Base-by-base conservation (phyloP, 1,140 invertebrate species). In the Pemphigus obesinymphae region DNA sequence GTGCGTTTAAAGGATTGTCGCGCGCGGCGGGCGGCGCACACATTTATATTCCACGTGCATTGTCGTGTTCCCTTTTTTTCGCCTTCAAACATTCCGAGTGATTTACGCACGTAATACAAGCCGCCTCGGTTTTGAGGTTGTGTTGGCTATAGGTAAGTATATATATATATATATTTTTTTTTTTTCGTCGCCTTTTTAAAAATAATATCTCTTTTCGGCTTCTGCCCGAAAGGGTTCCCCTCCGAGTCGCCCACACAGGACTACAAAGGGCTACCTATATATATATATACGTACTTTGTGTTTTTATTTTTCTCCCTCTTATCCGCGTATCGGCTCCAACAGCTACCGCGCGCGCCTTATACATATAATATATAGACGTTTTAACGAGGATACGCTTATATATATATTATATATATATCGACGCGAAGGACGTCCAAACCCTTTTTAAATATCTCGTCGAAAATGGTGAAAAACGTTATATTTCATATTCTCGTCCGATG, bases 1-100 rank as follows among this genome's bases (percentile, higher is more conserved):
- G 58, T 15, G 53, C 53, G 55, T 80, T 80, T 80, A 80, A 80
- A 80, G 76, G 76, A 80, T 80, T 80, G 76, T 80, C 76, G 76
- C 76, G 10, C 76, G 8, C 75, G 53, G 55, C 76, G 76, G 76
- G 76, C 76, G 76, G 76, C 37, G 7, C 76, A 61, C 76, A 45
- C 63, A 80, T 80, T 80, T 80, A 80, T 80, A 80, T 80, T 80
- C 76, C 76, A 11, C 17, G 31, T 29, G 76, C 76, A 80, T 80
- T 80, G 76, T 80, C 76, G 76, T 20, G 58, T 80, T 63, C 53
- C 76, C 37, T 80, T 80, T 80, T 80, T 63, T 80, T 43, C 50
- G 70, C 26, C 55, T 31, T 45, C 37, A 45, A 61, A 80, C 76
- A 40, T 61, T 80, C 76, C 53, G 55, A 80, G 76, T 80, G 76